Evolutionary conservation across 2,888 invertebrate species (phyloP).

Genomic region (Microplitis manilae): DNA sequence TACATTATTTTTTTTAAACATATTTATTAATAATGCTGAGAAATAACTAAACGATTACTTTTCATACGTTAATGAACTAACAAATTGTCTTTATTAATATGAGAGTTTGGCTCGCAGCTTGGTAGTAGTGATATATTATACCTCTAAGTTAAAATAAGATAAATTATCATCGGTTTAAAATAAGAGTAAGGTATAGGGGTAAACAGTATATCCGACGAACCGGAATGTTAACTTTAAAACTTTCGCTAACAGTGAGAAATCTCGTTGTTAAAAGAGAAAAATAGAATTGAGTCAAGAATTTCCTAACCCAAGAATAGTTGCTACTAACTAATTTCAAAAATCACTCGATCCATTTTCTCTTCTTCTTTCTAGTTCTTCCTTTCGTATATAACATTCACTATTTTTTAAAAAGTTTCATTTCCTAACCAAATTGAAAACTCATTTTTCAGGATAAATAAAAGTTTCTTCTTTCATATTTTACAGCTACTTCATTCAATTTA

Average conservation of each 20-base stretch:
- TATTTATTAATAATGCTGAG: too few relatives aligned
- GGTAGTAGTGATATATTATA: background rate
- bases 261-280: conserved; percentile 7
- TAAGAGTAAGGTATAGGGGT: background rate
- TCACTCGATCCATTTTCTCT: conserved; percentile 31
- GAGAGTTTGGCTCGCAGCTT: too few relatives aligned
- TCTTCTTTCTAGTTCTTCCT: background rate
- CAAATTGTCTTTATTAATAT: too few relatives aligned
- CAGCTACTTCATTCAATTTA: background rate
- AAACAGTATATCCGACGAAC: conserved; percentile 15
- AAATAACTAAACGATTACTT: too few relatives aligned
- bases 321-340: conserved; percentile 43
- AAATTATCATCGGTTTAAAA: conserved; percentile 23
- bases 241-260: conserved; percentile 21
- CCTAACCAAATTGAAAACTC: conserved; percentile 30
- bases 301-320: conserved; percentile 9
- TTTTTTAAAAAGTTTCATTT: conserved; percentile 2
- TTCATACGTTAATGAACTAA: too few relatives aligned
- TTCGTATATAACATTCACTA: too few relatives aligned
- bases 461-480: conserved; percentile 4
- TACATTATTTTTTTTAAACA: too few relatives aligned
- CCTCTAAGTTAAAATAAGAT: conserved; percentile 22
- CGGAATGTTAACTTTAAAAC: conserved; percentile 30
- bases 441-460: conserved; percentile 47
- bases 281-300: conserved; percentile 20